Evolutionary conservation across 2,888 invertebrate genomes (phyloP).

Genomic region (Gymnosoma rotundatum): DNA sequence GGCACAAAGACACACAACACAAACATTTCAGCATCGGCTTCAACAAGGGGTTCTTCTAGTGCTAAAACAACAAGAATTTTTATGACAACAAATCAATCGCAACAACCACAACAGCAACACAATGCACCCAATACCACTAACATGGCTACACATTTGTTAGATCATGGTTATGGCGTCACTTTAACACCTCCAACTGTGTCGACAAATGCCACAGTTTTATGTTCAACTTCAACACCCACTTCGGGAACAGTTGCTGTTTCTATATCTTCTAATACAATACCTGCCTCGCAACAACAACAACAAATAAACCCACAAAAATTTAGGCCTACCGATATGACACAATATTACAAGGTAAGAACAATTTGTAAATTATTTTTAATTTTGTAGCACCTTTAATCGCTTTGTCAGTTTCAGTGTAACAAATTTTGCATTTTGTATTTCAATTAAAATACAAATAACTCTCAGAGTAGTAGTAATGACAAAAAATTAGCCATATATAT

Average conservation of each 20-base stretch:
- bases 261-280: conserved; percentile 68
- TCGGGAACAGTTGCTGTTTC: conserved; percentile 65
- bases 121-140: conserved; percentile 51
- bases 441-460: no score
- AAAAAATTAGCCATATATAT: no score
- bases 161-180: conserved; percentile 93
- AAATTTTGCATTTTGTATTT: no score
- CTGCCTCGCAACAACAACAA: conserved; percentile 68
- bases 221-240: conserved; percentile 71
- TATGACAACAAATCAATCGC: conserved; percentile 59
- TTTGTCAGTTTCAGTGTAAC: no score
- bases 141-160: conserved; percentile 86
- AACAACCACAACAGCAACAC: conserved; percentile 50
- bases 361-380: not conserved
- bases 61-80: conserved; percentile 61
- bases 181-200: conserved; percentile 82
- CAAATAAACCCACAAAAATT: conserved; percentile 73
- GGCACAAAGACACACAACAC: conserved; percentile 45
- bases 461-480: no score
- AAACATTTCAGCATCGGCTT: conserved; percentile 54
- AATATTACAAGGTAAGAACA: conserved; percentile 80
- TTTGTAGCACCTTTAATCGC: no score
- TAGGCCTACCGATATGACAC: conserved; percentile 81
- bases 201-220: conserved; percentile 82
- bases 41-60: conserved; percentile 45